These are phyloP conservation scores for Drosophila mulleri DNA, from an alignment of 2,888 invertebrate genomes.

Conservation along the genomic window DNA sequence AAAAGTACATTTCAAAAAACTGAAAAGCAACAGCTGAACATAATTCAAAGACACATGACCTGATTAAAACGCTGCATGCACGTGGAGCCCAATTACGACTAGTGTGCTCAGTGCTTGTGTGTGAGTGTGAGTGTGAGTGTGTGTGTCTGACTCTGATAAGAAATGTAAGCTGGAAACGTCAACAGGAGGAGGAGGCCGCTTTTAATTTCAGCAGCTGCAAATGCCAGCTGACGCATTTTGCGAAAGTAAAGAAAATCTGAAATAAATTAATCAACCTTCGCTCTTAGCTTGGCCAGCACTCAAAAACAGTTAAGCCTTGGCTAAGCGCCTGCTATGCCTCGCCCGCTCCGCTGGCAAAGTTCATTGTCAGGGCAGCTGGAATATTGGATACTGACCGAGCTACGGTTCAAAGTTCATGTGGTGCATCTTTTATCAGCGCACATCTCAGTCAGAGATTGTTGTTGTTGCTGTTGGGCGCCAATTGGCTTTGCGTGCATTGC, in stretches of 20 bases:
- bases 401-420: constrained; percentile 70
- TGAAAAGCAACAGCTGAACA: constrained; percentile 21
- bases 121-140: background rate
- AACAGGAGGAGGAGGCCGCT: background rate
- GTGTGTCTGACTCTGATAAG: constrained; percentile 43
- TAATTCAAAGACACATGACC: constrained; percentile 72
- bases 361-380: constrained; percentile 56
- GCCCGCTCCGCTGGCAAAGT: constrained; percentile 35
- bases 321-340: background rate
- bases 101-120: background rate
- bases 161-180: constrained; percentile 23
- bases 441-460: constrained; percentile 55
- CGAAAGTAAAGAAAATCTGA: constrained; percentile 7
- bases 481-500: constrained; percentile 68
- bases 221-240: background rate
- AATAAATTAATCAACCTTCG: constrained; percentile 16
- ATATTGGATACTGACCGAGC: constrained; percentile 51
- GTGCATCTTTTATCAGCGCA: constrained; percentile 61
- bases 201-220: constrained; percentile 8
- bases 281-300: background rate
- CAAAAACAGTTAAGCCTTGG: background rate
- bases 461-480: constrained; percentile 26
- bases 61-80: constrained; percentile 48
- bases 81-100: constrained; percentile 49
- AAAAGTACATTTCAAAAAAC: constrained; percentile 3